Conservation (phyloP, 2,888 invertebrate species). For the Gasteruption jaculator region DNA sequence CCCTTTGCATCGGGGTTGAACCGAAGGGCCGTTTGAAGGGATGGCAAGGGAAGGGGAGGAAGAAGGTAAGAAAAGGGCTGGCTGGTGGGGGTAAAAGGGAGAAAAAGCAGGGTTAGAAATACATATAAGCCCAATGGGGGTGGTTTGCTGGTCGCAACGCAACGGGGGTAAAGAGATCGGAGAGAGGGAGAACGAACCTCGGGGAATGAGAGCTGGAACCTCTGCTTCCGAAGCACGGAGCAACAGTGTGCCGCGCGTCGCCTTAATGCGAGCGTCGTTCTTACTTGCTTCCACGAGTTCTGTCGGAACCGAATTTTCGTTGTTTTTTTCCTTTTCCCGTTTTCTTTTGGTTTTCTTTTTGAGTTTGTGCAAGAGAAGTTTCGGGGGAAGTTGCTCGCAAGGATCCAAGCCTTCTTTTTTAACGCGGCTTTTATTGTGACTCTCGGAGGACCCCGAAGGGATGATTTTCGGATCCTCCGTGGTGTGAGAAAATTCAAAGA, state of each 20-base stretch:
- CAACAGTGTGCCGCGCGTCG: conserved; percentile 49
- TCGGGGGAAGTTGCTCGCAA: conserved; percentile 6
- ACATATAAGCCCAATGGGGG: conserved; percentile 17
- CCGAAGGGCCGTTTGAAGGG: too few species aligned
- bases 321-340: neutral
- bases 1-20: too few species aligned
- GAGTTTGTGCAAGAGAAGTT: neutral
- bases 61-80: neutral
- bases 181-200: conserved; percentile 14
- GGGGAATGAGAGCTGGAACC: conserved; percentile 21
- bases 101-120: conserved; percentile 8
- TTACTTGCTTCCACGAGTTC: conserved; percentile 9
- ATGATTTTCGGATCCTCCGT: conserved; percentile 1
- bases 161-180: conserved; percentile 9
- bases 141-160: conserved; percentile 6
- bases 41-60: neutral
- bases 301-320: conserved; percentile 15
- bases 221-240: conserved; percentile 33
- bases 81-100: conserved; percentile 10
- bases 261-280: conserved; percentile 30
- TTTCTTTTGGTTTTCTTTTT: too few species aligned
- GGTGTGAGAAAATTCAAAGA: neutral
- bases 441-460: neutral
- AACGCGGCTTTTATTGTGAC: conserved; percentile 12
- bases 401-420: too few species aligned